Conservation (phyloP, 2,797 vertebrate species). For the Sebastes hubbsi region DNA sequence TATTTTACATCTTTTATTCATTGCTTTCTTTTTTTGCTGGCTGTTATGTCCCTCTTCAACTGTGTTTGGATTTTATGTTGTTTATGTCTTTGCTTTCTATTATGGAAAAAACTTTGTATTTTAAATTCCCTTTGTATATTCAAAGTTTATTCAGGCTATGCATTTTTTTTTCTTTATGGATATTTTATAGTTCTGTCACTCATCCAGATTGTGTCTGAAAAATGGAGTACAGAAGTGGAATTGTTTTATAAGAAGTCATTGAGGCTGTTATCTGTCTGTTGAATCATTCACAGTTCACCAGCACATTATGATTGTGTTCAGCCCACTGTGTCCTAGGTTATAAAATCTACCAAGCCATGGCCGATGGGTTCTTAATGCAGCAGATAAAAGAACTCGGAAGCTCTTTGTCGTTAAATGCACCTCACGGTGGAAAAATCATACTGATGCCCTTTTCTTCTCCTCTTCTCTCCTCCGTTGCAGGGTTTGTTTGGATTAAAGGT, state of each 20-base stretch:
- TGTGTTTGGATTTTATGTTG: neutral
- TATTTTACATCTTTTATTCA: neutral
- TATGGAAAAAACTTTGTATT: neutral
- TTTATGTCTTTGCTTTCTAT: neutral
- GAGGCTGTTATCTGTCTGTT: constrained; percentile 5
- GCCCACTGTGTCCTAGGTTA: constrained; percentile 16
- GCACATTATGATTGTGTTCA: constrained; percentile 20
- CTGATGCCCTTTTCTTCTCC: constrained; percentile 36
- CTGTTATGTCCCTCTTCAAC: neutral
- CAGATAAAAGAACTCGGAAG: constrained; percentile 33
- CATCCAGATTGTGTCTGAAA: neutral
- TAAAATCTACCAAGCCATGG: constrained; percentile 16
- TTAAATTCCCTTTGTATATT: neutral
- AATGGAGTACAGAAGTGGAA: neutral
- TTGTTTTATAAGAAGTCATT: constrained; percentile 27
- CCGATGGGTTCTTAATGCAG: constrained; percentile 48
- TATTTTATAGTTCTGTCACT: constrained; percentile 2
- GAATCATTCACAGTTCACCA: constrained; percentile 23
- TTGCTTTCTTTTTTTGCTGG: neutral
- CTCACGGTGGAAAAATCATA: neutral
- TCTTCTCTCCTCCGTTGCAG: constrained; percentile 71
- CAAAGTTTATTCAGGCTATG: neutral
- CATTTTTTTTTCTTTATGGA: neutral
- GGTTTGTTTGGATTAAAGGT: constrained; percentile 88
- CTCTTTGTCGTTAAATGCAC: constrained; percentile 13